A percentile compares a stretch with the other conserved stretches of the same genome.
phyloP scores from a whole-genome alignment of 2,797 vertebrate genomes.

The Melanotaenia trifasciata region DNA sequence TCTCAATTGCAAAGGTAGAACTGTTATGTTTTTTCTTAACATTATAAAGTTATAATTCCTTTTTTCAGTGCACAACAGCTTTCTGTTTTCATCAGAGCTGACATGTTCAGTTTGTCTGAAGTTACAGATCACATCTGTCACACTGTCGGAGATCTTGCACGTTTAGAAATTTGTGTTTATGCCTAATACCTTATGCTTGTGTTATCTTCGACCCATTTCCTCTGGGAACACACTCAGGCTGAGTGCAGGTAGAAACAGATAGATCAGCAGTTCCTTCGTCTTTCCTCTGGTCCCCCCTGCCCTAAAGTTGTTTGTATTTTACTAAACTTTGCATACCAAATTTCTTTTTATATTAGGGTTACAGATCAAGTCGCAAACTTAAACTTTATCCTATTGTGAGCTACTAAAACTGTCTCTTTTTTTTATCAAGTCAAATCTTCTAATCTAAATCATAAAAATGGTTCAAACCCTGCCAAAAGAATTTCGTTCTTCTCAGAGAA shows the following conservation, averaged over 20 bases:
- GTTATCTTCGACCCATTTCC: constrained; percentile 42
- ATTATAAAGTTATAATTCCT: neutral
- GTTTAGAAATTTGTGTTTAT: constrained; percentile 12
- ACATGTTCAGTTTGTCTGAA: neutral
- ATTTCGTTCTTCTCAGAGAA: neutral
- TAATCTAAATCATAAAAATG: neutral
- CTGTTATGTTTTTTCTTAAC: neutral
- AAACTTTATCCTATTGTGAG: neutral
- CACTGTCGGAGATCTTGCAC: neutral
- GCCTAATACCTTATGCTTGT: constrained; percentile 1
- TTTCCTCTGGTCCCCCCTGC: constrained; percentile 7
- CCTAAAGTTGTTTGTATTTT: constrained; percentile 30
- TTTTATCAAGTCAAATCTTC: neutral
- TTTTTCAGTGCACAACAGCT: neutral
- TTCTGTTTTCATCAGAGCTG: neutral
- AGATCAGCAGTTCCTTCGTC: constrained; percentile 31
- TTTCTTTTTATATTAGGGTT: constrained; percentile 17
- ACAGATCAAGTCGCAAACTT: constrained; percentile 2
- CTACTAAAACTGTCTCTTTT: neutral
- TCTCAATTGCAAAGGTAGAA: neutral
- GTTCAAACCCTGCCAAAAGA: neutral
- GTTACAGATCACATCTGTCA: neutral
- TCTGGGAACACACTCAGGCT: constrained; percentile 28
- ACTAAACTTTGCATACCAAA: neutral
- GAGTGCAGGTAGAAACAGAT: constrained; percentile 9